Evolutionary conservation across 2,888 invertebrate species (phyloP).

Genomic region (Homarus gammarus): DNA sequence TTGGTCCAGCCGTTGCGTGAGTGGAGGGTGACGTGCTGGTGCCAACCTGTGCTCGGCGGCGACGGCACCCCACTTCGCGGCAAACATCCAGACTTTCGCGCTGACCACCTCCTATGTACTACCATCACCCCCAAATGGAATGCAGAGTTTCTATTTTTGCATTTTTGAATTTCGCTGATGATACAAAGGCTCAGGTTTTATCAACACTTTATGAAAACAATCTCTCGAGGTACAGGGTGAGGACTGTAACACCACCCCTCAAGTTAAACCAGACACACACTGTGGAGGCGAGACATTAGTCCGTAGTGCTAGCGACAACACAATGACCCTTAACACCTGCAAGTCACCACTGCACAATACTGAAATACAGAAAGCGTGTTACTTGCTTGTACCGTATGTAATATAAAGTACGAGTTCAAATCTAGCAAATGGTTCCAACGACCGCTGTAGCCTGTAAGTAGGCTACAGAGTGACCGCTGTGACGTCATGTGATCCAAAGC

Average conservation of each 20-base stretch:
- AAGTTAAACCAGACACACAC: too few relatives aligned
- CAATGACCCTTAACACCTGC: neutral
- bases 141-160: too few relatives aligned
- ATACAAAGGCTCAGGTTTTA: too few relatives aligned
- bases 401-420: neutral
- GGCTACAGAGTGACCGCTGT: neutral
- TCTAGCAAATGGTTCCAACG: neutral
- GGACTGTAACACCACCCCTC: too few relatives aligned
- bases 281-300: too few relatives aligned
- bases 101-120: neutral
- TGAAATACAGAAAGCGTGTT: neutral
- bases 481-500: neutral
- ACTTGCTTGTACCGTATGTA: neutral
- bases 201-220: too few relatives aligned
- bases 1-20: too few relatives aligned
- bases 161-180: too few relatives aligned
- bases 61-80: neutral
- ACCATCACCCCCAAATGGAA: neutral
- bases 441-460: neutral
- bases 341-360: neutral
- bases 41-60: neutral
- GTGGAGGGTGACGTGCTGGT: too few relatives aligned
- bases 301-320: neutral
- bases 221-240: too few relatives aligned
- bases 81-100: neutral